phyloP scores from a whole-genome alignment of 1,140 invertebrate species.

The Calosoma granatense region DNA sequence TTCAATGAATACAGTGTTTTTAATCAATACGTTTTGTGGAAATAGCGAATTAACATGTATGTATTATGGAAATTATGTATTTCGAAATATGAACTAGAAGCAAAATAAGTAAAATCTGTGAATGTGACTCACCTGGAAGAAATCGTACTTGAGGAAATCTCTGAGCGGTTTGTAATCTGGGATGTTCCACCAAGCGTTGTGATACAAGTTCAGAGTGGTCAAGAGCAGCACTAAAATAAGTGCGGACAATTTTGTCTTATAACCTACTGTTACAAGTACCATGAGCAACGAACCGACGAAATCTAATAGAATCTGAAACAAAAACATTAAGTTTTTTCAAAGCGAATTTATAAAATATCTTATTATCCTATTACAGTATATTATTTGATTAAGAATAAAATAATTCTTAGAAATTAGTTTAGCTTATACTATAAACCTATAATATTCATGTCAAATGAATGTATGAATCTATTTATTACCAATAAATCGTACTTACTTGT shows the following conservation, averaged over 20 bases:
- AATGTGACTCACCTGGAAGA: constrained; percentile 85
- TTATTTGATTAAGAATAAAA: no score
- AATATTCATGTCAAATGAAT: background rate
- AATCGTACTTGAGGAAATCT: constrained; percentile 99
- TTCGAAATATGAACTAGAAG: no score
- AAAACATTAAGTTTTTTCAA: background rate
- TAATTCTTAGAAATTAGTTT: no score
- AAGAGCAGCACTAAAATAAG: constrained; percentile 87
- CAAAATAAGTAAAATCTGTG: no score
- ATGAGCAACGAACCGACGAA: constrained; percentile 60
- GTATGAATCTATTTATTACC: background rate
- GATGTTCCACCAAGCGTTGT: constrained; percentile 97
- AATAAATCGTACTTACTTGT: constrained; percentile 48
- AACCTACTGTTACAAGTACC: constrained; percentile 93
- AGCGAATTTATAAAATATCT: background rate
- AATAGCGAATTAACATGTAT: no score
- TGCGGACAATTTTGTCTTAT: constrained; percentile 97
- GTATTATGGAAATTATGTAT: no score
- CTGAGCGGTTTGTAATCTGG: constrained; percentile 88
- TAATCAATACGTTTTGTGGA: no score
- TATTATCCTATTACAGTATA: no score
- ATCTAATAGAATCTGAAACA: background rate
- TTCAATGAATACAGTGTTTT: no score
- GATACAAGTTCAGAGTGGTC: constrained; percentile 86
- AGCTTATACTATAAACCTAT: no score